phyloP scores from a whole-genome alignment of 2,888 invertebrate genomes.

The Malachius bipustulatus region DNA sequence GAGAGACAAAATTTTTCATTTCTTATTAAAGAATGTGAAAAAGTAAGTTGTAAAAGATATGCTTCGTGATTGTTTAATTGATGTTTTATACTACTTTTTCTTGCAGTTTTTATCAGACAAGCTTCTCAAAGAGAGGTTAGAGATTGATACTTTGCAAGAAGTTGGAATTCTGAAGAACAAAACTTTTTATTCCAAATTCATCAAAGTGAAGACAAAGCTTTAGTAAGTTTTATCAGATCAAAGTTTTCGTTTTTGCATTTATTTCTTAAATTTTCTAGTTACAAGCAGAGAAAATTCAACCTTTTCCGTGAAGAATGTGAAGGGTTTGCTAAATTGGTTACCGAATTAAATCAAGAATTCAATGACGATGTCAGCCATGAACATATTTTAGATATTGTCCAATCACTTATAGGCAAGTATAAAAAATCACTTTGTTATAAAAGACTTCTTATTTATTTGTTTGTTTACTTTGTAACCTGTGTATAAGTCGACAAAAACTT shows the following conservation, averaged over 20 bases:
- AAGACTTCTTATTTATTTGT: too few relatives aligned
- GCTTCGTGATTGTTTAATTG: too few relatives aligned
- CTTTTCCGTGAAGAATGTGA: constrained; percentile 97
- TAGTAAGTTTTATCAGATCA: constrained; percentile 61
- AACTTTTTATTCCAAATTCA: constrained; percentile 87
- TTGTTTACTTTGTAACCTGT: too few relatives aligned
- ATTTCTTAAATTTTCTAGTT: constrained; percentile 75
- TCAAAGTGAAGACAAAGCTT: constrained; percentile 94
- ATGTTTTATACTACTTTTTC: constrained; percentile 12
- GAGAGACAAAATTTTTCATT: constrained; percentile 66
- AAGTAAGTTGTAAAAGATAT: constrained; percentile 42
- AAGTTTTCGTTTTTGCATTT: neutral
- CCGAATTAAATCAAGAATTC: constrained; percentile 82
- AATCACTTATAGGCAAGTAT: constrained; percentile 77
- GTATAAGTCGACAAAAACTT: too few relatives aligned
- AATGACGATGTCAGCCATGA: constrained; percentile 51
- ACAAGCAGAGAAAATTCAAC: constrained; percentile 98
- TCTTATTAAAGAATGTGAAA: constrained; percentile 68
- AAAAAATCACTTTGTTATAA: too few relatives aligned
- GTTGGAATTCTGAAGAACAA: constrained; percentile 81
- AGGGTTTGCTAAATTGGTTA: constrained; percentile 93
- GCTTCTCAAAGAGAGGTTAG: constrained; percentile 80
- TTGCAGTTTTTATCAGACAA: constrained; percentile 63
- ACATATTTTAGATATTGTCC: constrained; percentile 74
- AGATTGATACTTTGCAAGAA: constrained; percentile 88